Percentiles rank a stretch among this genome's conserved stretches.
phyloP scores from a whole-genome alignment of 35 echinoderm and acorn worm genomes.

The Ophiothrix spiculata region DNA sequence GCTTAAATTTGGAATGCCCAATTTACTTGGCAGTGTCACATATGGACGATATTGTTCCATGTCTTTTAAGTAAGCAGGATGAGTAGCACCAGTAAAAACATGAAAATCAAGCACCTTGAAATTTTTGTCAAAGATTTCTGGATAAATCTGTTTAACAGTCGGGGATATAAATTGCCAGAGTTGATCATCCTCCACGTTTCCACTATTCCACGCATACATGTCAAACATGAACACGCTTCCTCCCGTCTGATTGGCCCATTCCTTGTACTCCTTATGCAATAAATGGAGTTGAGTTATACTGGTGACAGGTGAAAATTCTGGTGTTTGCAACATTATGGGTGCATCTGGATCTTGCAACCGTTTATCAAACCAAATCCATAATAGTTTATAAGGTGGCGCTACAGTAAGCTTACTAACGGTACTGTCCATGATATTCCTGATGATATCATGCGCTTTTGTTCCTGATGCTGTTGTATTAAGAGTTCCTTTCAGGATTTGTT shows the following conservation, averaged over 20 bases:
- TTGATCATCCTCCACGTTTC: slow-evolving; percentile 36
- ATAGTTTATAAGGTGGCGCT: slow-evolving; percentile 71
- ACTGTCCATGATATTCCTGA: slow-evolving; percentile 6
- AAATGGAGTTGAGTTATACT: slow-evolving; percentile 71
- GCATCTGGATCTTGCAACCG: slow-evolving; percentile 24
- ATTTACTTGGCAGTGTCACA: slow-evolving; percentile 31
- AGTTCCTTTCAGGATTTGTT: slow-evolving; percentile 50
- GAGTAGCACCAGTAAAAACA: slow-evolving; percentile 39
- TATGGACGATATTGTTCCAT: slow-evolving; percentile 55
- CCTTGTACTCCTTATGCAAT: slow-evolving; percentile 55
- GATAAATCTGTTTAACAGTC: slow-evolving; percentile 69
- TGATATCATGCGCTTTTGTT: background rate
- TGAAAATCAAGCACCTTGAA: slow-evolving; percentile 67
- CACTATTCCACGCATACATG: slow-evolving; percentile 57
- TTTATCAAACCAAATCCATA: slow-evolving; percentile 91
- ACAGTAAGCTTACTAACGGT: slow-evolving; percentile 37
- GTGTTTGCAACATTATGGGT: slow-evolving; percentile 65
- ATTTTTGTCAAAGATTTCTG: slow-evolving; percentile 69
- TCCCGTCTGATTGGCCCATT: slow-evolving; percentile 67
- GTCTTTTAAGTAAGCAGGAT: slow-evolving; percentile 59
- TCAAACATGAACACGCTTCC: slow-evolving; percentile 79
- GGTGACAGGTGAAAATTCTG: slow-evolving; percentile 66
- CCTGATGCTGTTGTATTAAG: background rate
- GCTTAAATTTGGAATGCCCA: slow-evolving; percentile 67
- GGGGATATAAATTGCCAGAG: slow-evolving; percentile 77